A percentile compares a stretch with the other conserved stretches of the same genome.
phyloP scores from a whole-genome alignment of 2,888 invertebrate genomes.

The Tiphia femorata region DNA sequence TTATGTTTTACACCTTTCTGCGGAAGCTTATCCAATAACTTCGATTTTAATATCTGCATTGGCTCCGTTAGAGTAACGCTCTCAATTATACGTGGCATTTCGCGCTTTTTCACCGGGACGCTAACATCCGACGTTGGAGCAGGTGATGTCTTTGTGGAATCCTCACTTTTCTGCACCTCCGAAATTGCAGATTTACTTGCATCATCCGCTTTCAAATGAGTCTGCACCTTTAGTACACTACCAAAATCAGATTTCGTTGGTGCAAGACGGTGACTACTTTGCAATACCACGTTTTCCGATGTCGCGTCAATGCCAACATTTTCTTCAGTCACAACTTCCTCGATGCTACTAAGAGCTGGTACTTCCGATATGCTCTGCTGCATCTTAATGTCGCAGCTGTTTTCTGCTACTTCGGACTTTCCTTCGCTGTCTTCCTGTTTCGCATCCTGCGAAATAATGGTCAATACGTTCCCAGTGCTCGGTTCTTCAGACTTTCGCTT shows the following conservation, averaged over 20 bases:
- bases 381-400: too few relatives aligned
- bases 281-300: background rate
- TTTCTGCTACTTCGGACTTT: conserved; percentile 14
- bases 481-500: conserved; percentile 38
- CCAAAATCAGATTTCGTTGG: too few relatives aligned
- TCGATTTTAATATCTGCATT: conserved; percentile 61
- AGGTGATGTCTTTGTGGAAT: conserved; percentile 40
- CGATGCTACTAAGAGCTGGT: conserved; percentile 42
- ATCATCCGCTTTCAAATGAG: conserved; percentile 29
- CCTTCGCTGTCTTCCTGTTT: conserved; percentile 14
- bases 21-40: conserved; percentile 56
- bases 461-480: conserved; percentile 9
- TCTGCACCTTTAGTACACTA: conserved; percentile 24
- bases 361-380: conserved; percentile 33
- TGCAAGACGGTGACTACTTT: conserved; percentile 2
- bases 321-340: conserved; percentile 49
- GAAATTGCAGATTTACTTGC: conserved; percentile 33
- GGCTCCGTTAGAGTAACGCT: conserved; percentile 63
- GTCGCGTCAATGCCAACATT: conserved; percentile 37
- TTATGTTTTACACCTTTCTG: conserved; percentile 59
- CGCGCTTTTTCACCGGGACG: conserved; percentile 64
- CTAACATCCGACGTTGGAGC: conserved; percentile 46
- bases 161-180: conserved; percentile 50
- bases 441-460: conserved; percentile 1
- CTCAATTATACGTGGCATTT: conserved; percentile 66